Conservation (phyloP, 2,888 invertebrate genomes). For the Hipparchia semele region DNA sequence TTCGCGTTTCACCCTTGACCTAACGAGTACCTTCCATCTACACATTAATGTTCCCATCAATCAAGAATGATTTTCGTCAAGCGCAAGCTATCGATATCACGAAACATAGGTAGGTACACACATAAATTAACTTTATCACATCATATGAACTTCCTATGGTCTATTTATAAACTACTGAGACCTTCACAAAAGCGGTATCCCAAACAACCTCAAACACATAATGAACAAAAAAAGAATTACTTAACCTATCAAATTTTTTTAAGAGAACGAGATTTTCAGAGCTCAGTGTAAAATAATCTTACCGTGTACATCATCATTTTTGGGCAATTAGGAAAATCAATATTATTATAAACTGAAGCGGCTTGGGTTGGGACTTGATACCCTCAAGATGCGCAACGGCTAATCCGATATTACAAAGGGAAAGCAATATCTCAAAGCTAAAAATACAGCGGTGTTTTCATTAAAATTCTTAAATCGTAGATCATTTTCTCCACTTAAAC, state of each 20-base stretch:
- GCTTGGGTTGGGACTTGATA: constrained; percentile 43
- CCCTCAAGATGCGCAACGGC: constrained; percentile 47
- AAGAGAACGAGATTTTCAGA: not conserved
- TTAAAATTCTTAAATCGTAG: not conserved
- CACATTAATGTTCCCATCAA: no score
- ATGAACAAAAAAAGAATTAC: not conserved
- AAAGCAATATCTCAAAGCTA: constrained; percentile 1
- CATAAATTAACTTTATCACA: no score
- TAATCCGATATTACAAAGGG: constrained; percentile 14
- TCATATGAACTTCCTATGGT: no score
- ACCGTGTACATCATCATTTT: constrained; percentile 79
- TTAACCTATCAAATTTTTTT: no score
- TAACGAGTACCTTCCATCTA: no score
- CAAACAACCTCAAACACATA: not conserved
- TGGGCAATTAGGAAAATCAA: constrained; percentile 55
- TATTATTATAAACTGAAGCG: constrained; percentile 47
- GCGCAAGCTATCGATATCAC: no score
- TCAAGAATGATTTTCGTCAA: no score
- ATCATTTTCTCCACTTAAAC: not conserved
- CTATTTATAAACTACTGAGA: not conserved
- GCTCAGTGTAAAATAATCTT: constrained; percentile 45
- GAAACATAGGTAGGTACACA: no score
- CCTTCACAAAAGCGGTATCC: not conserved
- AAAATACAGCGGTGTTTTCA: not conserved
- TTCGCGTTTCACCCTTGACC: no score